phyloP scores from a whole-genome alignment of 1,140 invertebrate genomes.

The Babylonia areolata region DNA sequence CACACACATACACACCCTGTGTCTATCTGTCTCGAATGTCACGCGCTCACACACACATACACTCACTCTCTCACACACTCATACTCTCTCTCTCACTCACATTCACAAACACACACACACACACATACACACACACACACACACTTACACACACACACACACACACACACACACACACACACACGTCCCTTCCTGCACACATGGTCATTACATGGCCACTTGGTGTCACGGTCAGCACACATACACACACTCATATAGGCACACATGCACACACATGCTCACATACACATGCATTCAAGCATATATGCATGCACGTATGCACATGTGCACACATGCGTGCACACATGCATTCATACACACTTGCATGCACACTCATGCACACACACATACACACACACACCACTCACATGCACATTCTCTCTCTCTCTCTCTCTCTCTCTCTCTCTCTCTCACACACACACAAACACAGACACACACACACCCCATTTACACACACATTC shows the following conservation, averaged over 20 bases:
- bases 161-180: too few species aligned
- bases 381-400: too few species aligned
- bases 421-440: not conserved
- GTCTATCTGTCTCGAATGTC: not conserved
- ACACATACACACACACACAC: constrained; percentile 26
- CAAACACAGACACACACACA: too few species aligned
- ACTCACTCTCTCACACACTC: not conserved
- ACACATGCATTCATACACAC: too few species aligned
- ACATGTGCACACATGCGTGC: too few species aligned
- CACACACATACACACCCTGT: not conserved
- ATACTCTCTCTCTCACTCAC: not conserved
- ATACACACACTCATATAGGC: not conserved
- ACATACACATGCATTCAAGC: constrained; percentile 1
- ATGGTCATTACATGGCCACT: not conserved
- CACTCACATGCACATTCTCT: too few species aligned
- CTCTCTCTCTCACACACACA: too few species aligned
- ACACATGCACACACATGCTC: constrained; percentile 5
- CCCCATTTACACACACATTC: too few species aligned
- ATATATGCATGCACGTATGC: not conserved
- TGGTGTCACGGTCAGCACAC: too few species aligned
- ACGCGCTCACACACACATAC: constrained; percentile 7
- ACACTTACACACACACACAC: constrained; percentile 13
- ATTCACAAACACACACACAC: not conserved
- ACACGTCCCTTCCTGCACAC: not conserved
- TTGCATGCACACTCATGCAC: too few species aligned